Evolutionary conservation across 2,888 invertebrate genomes (phyloP).

Genomic region (Andrena trimmerana): DNA sequence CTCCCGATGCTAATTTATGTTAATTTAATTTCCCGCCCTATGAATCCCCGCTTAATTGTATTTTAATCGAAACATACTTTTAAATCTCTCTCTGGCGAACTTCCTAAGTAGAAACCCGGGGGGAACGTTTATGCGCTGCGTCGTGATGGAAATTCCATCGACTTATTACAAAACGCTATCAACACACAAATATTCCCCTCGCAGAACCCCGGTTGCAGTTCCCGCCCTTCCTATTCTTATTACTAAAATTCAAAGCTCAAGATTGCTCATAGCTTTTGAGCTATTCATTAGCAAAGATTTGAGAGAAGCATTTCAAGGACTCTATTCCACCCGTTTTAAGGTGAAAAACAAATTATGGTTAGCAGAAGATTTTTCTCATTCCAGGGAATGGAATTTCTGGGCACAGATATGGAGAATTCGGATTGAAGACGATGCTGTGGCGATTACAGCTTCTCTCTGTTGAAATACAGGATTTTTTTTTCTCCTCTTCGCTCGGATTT

Average conservation of each 20-base stretch:
- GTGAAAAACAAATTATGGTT: too few species aligned
- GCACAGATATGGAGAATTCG: too few species aligned
- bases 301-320: too few species aligned
- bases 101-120: neutral
- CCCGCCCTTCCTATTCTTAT: neutral
- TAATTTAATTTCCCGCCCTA: constrained; percentile 51
- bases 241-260: too few species aligned
- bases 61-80: constrained; percentile 59
- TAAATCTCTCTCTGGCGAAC: constrained; percentile 12
- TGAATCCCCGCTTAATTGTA: constrained; percentile 49
- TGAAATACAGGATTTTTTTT: neutral
- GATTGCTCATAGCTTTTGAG: too few species aligned
- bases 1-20: constrained; percentile 52
- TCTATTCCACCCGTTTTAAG: too few species aligned
- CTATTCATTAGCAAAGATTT: too few species aligned
- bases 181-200: neutral
- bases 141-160: constrained; percentile 23
- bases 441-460: neutral
- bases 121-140: constrained; percentile 17
- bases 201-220: neutral
- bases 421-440: too few species aligned
- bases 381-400: too few species aligned
- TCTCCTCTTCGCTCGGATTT: neutral
- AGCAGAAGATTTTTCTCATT: too few species aligned
- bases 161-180: constrained; percentile 6